Conservation (phyloP, 2,888 invertebrate genomes). For the Boloria selene region DNA sequence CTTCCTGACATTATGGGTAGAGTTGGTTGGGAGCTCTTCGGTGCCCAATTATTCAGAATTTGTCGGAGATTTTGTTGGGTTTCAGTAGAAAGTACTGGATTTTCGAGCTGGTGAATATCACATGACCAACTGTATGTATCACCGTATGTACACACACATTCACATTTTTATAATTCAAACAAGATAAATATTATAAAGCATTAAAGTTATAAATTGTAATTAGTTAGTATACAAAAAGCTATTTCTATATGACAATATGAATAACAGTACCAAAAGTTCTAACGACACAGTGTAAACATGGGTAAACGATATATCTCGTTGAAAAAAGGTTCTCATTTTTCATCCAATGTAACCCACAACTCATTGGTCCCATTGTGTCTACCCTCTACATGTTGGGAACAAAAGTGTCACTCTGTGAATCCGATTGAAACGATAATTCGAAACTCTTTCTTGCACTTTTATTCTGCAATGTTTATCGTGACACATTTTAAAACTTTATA, state of each 20-base stretch:
- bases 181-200: no score
- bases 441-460: conserved; percentile 47
- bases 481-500: conserved; percentile 52
- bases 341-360: conserved; percentile 37
- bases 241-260: conserved; percentile 23
- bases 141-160: no score
- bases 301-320: conserved; percentile 49
- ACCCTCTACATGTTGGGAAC: not conserved
- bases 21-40: no score
- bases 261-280: conserved; percentile 40
- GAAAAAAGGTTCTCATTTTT: conserved; percentile 45
- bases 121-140: no score
- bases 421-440: conserved; percentile 51
- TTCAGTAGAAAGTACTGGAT: no score
- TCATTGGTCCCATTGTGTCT: conserved; percentile 33
- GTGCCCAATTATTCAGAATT: no score
- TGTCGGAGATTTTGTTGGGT: no score
- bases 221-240: conserved; percentile 5
- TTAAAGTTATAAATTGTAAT: no score
- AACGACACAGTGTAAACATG: conserved; percentile 50
- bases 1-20: no score
- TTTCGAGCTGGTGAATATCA: no score
- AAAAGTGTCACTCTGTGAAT: conserved; percentile 45
- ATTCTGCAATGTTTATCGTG: conserved; percentile 46
- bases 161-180: no score